Evolutionary conservation across 2,113 vertebrate genomes (phyloP), one percentile per base, ranked within the genome.

Genomic region (Salvelinus fontinalis): DNA sequence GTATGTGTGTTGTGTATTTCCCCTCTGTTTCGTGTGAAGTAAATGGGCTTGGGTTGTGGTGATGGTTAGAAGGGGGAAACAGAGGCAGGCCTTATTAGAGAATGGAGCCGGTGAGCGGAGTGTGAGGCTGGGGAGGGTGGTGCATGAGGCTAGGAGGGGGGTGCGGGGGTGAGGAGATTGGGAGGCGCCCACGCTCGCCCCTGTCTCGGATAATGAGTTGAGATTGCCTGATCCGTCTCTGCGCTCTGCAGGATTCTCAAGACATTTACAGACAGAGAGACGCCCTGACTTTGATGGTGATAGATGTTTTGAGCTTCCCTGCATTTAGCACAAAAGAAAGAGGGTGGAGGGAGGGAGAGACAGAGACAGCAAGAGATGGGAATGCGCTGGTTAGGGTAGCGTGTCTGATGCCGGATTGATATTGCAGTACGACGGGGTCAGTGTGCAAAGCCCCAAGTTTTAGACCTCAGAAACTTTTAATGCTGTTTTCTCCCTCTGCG

Each of bases 381-480:
- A 20, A 54, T 51, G 75, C 14, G 59, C n/a, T 68, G 67, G 59
- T 73, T 68, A 24, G 57, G 22, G 67, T 70, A 70, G 65, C 49
- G 0, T 72, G 75, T 76, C 66, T 48, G 54, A 59, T 24, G 65
- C 51, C 39, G 66, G 71, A 84, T 73, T 66, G 69, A 78, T 70
- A 77, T 60, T 54, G 67, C 72, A 67, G 79, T 76, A 31, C 72
- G 65, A 67, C 26, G 49, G 78, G 69, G 54, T 66, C 27, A 39
- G 75, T 64, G 60, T 70, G 73, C 27, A 62, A 76, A 31, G 48
- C 27, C 44, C 49, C 3, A 62, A 78, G 71, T 77, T 81, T 81
- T 48, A 84, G 75, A 82, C 76, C 71, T 81, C 57, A 49, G 67
- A 82, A 89, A 86, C 82, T 84, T 83, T 77, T 84, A 79, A 83